A percentile compares a stretch with the other conserved stretches of the same genome.
These are phyloP conservation scores for Zoanthus solanderi DNA, from an alignment of 92 coral and sea anemone species.

Conservation along the genomic window DNA sequence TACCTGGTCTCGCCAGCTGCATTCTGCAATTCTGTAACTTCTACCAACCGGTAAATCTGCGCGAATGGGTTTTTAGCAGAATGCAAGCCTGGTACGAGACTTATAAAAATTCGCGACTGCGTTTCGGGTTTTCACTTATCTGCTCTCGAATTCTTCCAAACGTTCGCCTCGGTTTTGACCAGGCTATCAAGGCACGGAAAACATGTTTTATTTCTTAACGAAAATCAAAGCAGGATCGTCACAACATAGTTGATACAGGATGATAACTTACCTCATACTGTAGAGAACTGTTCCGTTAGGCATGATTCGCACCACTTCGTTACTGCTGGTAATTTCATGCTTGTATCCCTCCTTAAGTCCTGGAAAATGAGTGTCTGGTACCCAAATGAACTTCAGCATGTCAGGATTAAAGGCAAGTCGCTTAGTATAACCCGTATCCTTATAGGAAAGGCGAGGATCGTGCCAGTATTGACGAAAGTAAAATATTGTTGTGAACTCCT, in stretches of 20 bases:
- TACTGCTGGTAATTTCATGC: conserved; percentile 78
- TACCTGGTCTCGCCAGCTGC: too few relatives aligned
- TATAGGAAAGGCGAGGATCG: conserved; percentile 77
- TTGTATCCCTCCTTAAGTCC: conserved; percentile 82
- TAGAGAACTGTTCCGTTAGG: conserved; percentile 86
- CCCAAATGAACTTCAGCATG: conserved; percentile 86
- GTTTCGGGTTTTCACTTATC: too few relatives aligned
- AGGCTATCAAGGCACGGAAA: too few relatives aligned
- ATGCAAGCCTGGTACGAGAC: too few relatives aligned
- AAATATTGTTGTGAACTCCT: conserved; percentile 93
- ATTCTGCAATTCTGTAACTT: too few relatives aligned
- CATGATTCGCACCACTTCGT: conserved; percentile 83
- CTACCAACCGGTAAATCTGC: too few relatives aligned
- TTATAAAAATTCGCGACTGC: too few relatives aligned
- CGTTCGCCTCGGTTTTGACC: too few relatives aligned
- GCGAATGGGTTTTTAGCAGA: too few relatives aligned
- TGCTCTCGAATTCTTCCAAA: too few relatives aligned
- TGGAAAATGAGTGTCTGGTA: conserved; percentile 91
- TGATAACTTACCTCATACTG: conserved; percentile 77
- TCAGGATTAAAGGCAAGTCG: conserved; percentile 88
- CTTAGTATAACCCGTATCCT: conserved; percentile 71
- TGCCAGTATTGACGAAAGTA: conserved; percentile 95
- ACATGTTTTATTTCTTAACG: too few relatives aligned
- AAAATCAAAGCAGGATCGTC: too few relatives aligned
- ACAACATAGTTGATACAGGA: background rate